These are phyloP conservation scores for Camponotus pennsylvanicus DNA, from an alignment of 1,140 invertebrate genomes.

Conservation along the genomic window DNA sequence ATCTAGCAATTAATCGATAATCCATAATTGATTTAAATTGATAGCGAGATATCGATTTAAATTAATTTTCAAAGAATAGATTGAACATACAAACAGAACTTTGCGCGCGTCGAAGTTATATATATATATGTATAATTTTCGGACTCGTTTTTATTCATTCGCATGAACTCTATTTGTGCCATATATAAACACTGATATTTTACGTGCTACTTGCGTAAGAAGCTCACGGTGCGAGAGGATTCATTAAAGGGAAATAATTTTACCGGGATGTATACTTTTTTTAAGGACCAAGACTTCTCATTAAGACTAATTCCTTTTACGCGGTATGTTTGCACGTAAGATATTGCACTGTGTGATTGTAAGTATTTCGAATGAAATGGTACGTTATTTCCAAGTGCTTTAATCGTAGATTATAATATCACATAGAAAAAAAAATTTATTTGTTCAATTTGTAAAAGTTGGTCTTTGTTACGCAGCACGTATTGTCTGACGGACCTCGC, in stretches of 20 bases:
- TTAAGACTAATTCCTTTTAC: slow-evolving; percentile 41
- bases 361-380: slow-evolving; percentile 15
- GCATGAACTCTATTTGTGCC: slow-evolving; percentile 64
- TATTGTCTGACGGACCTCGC: slow-evolving; percentile 6
- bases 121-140: slow-evolving; percentile 38
- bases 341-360: slow-evolving; percentile 16
- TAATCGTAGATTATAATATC: not conserved
- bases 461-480: not conserved
- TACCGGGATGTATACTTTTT: slow-evolving; percentile 10
- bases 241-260: slow-evolving; percentile 36
- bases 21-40: no score
- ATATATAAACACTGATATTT: slow-evolving; percentile 57
- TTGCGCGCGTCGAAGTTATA: not conserved
- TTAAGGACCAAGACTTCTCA: not conserved
- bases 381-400: slow-evolving; percentile 26
- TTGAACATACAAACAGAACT: not conserved
- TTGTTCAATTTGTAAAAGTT: slow-evolving; percentile 1
- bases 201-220: slow-evolving; percentile 1
- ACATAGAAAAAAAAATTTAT: not conserved
- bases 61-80: slow-evolving; percentile 21
- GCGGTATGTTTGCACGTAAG: slow-evolving; percentile 2
- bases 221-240: not conserved
- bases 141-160: slow-evolving; percentile 33
- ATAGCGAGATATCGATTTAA: slow-evolving; percentile 30
- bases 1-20: not conserved